Conservation (phyloP, 1,140 invertebrate species). For the Rhagoletis zephyria region DNA sequence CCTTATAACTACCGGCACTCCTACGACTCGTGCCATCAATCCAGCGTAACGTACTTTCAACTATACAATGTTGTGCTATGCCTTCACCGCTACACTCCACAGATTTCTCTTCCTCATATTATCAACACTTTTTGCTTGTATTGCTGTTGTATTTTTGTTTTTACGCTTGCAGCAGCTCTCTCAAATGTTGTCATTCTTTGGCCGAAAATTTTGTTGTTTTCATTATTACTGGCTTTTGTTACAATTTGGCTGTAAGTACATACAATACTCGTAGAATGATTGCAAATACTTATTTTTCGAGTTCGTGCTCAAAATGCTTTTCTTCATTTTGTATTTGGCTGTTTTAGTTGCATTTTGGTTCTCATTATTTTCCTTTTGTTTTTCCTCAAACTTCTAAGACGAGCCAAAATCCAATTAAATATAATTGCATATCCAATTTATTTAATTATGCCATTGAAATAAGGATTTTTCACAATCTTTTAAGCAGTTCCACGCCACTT, state of each 20-base stretch:
- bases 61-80: neutral
- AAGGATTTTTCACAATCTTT: neutral
- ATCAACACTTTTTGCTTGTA: neutral
- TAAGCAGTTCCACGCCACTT: too few relatives aligned
- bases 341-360: neutral
- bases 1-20: too few relatives aligned
- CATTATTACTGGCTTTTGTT: neutral
- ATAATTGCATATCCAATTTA: constrained; percentile 26
- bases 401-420: neutral
- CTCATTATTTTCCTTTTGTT: neutral
- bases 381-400: neutral
- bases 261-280: neutral
- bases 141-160: neutral
- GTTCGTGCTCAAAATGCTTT: constrained; percentile 25
- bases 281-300: neutral
- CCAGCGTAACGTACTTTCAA: neutral
- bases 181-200: neutral
- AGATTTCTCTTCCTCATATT: neutral
- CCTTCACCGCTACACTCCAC: too few relatives aligned
- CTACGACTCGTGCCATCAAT: neutral
- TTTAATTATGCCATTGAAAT: constrained; percentile 35
- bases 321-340: neutral
- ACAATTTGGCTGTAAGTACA: neutral
- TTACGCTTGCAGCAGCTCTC: neutral
- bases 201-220: neutral